phyloP scores from a whole-genome alignment of 2,888 invertebrate species.

The Agonopterix subpropinquella region DNA sequence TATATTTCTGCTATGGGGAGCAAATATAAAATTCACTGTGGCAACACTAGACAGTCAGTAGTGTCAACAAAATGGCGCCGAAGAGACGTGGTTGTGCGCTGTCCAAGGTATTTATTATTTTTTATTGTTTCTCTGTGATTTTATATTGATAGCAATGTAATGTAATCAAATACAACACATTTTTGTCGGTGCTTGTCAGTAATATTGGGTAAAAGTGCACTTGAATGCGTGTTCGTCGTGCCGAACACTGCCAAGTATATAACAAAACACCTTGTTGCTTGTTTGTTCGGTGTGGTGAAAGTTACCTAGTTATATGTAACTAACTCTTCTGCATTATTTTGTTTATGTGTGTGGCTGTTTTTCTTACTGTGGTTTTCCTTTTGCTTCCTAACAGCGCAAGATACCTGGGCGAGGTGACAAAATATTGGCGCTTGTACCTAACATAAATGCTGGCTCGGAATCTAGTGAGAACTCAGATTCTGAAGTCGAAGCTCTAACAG shows the following conservation, averaged over 20 bases:
- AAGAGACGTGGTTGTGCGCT: neutral
- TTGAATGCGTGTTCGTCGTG: neutral
- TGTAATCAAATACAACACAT: neutral
- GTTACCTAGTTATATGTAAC: neutral
- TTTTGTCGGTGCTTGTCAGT: neutral
- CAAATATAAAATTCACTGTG: neutral
- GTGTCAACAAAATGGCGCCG: neutral
- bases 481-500: too few relatives aligned
- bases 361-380: neutral
- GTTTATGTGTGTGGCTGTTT: neutral
- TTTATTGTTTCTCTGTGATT: neutral
- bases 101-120: neutral
- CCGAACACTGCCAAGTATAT: neutral
- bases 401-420: too few relatives aligned
- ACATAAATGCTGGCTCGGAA: too few relatives aligned
- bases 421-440: too few relatives aligned
- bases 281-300: neutral
- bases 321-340: constrained; percentile 6
- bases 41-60: neutral
- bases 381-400: too few relatives aligned
- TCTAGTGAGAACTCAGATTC: too few relatives aligned
- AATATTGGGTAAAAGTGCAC: neutral
- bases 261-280: neutral
- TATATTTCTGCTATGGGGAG: neutral
- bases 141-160: neutral